phyloP scores from a whole-genome alignment of 2,113 vertebrate genomes.

The Tachysurus vachellii region DNA sequence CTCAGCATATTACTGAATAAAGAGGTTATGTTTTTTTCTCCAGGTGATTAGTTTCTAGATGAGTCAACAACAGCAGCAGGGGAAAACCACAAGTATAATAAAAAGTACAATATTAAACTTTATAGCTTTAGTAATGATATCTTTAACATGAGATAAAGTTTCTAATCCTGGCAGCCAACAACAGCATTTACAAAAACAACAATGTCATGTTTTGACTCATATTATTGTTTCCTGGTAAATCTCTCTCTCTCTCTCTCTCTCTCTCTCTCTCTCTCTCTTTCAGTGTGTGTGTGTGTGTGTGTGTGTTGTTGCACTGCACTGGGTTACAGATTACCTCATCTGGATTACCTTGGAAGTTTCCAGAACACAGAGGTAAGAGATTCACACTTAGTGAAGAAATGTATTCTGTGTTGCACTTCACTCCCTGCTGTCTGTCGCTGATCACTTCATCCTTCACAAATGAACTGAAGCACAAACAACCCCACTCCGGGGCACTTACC shows the following conservation, averaged over 20 bases:
- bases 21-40: background rate
- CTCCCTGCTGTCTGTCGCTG: conserved; percentile 19
- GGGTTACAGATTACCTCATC: background rate
- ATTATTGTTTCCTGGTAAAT: conserved; percentile 43
- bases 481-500: background rate
- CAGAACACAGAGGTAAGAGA: conserved; percentile 39
- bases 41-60: background rate
- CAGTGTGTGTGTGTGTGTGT: background rate
- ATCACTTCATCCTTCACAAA: background rate
- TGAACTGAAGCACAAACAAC: background rate
- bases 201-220: conserved; percentile 27
- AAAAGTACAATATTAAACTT: conserved; percentile 28
- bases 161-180: conserved; percentile 28
- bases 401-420: conserved; percentile 5
- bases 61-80: background rate
- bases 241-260: too few species aligned
- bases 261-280: conserved; percentile 14
- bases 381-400: conserved; percentile 46
- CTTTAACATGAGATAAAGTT: conserved; percentile 17
- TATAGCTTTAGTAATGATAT: background rate
- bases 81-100: conserved; percentile 11
- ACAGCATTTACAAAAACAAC: conserved; percentile 28
- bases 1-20: background rate
- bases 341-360: conserved; percentile 55
- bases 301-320: conserved; percentile 14